These are phyloP conservation scores for Diadumene lineata DNA, from an alignment of 92 coral and sea anemone genomes.

Conservation along the genomic window DNA sequence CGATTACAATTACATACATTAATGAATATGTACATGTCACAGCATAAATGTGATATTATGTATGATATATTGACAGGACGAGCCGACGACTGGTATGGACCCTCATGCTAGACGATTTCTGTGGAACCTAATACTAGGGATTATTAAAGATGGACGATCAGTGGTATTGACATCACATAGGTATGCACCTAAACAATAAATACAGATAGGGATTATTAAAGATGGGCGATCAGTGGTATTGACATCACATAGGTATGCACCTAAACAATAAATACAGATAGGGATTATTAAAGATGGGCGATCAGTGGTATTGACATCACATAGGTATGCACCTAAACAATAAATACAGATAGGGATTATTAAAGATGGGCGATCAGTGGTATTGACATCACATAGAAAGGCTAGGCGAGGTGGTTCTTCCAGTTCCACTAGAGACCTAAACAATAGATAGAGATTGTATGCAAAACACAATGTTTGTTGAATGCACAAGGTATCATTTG, in stretches of 20 bases:
- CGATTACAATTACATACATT: too few species aligned
- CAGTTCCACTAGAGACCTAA: too few species aligned
- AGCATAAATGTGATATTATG: too few species aligned
- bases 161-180: conserved; percentile 98
- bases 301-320: neutral
- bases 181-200: conserved; percentile 37
- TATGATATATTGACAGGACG: conserved; percentile 64
- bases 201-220: conserved; percentile 70
- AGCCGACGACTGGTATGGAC: conserved; percentile 99
- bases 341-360: neutral
- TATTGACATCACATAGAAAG: neutral
- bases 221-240: conserved; percentile 96
- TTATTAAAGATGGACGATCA: conserved; percentile 90
- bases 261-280: neutral
- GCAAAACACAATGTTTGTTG: too few species aligned
- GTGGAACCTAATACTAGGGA: conserved; percentile 87
- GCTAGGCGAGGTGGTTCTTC: too few species aligned
- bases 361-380: neutral
- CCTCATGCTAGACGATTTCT: conserved; percentile 94
- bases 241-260: conserved; percentile 90
- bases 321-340: neutral
- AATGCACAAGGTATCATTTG: too few species aligned
- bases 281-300: neutral
- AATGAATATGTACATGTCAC: too few species aligned
- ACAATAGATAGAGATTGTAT: neutral